Evolutionary conservation across 2,113 vertebrate genomes (phyloP).

Genomic region (Calidris pygmaea): DNA sequence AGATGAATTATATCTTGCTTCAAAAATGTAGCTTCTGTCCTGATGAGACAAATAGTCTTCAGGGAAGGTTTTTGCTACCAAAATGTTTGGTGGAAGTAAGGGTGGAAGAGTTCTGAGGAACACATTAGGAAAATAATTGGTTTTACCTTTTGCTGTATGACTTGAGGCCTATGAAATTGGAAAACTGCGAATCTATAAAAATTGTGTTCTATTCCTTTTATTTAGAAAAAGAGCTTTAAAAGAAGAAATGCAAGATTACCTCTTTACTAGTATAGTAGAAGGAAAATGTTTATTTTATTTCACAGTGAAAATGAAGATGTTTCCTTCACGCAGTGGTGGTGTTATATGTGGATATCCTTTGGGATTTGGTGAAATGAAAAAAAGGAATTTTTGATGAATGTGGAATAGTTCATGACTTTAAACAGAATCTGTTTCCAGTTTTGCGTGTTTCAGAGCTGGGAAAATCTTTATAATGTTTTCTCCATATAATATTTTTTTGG

Average conservation of each 20-base stretch:
- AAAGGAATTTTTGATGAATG: background rate
- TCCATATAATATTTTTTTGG: rapidly evolving
- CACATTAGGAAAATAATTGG: background rate
- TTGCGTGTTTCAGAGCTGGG: background rate
- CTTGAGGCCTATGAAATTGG: background rate
- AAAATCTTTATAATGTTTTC: background rate
- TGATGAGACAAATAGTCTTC: background rate
- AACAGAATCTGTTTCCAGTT: background rate
- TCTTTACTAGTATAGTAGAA: background rate
- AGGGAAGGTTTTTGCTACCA: background rate
- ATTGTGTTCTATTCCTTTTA: background rate
- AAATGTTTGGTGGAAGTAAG: background rate
- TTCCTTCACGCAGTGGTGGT: background rate
- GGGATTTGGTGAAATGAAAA: background rate
- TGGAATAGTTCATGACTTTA: background rate
- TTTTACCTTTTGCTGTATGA: background rate
- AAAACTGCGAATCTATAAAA: background rate
- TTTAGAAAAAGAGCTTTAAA: background rate
- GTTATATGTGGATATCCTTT: background rate
- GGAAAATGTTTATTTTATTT: background rate
- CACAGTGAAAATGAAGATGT: background rate
- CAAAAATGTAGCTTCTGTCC: background rate
- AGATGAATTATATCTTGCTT: background rate
- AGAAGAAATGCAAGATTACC: background rate
- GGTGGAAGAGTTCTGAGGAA: background rate